Conservation (phyloP, 2,113 vertebrate species). For the Saccopteryx bilineata region DNA sequence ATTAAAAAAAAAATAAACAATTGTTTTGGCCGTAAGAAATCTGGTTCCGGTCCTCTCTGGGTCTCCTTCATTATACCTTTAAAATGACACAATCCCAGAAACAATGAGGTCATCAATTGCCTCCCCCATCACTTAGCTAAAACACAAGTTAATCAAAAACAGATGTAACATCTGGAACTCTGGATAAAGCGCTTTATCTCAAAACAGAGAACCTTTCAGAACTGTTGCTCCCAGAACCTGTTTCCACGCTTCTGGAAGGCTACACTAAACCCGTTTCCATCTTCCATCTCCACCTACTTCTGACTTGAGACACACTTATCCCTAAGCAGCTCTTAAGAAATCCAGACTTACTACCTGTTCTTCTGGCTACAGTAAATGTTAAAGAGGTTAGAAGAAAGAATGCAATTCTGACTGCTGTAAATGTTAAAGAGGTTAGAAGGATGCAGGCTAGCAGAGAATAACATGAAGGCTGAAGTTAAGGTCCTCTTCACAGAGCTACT, state of each 20-base stretch:
- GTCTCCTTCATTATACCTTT: neutral
- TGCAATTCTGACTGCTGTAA: neutral
- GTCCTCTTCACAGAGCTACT: neutral
- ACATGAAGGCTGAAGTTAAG: neutral
- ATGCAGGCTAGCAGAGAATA: neutral
- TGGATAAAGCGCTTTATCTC: neutral
- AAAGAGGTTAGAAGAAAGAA: neutral
- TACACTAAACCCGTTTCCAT: neutral
- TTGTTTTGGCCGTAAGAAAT: neutral
- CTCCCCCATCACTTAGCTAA: neutral
- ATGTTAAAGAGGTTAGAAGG: neutral
- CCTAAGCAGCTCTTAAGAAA: neutral
- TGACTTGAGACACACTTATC: neutral
- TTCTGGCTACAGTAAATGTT: neutral
- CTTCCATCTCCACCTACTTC: neutral
- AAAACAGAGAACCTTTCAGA: neutral
- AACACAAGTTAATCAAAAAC: neutral
- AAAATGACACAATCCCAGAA: neutral
- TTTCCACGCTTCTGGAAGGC: neutral
- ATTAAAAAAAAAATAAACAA: too few relatives aligned
- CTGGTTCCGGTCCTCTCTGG: neutral
- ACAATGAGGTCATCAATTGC: neutral
- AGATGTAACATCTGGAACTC: neutral
- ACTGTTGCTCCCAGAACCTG: neutral
- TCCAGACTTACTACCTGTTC: neutral